A percentile compares a stretch with the other conserved stretches of the same genome.
Evolutionary conservation across 2,113 vertebrate genomes (phyloP).

Genomic region (Oreocharis arfaki): DNA sequence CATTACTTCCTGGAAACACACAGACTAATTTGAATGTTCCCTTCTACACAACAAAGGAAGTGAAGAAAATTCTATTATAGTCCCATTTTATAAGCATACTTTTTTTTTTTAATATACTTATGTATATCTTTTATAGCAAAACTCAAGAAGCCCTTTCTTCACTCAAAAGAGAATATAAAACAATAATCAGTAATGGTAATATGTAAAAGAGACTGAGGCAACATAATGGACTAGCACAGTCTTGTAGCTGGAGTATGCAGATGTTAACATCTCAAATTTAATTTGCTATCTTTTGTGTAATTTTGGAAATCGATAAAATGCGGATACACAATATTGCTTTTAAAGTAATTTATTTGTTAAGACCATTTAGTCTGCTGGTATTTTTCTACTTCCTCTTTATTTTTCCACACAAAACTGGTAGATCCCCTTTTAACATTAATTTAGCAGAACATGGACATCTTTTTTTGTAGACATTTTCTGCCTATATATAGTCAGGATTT

Average conservation of each 20-base stretch:
- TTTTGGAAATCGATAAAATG: neutral
- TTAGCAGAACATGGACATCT: neutral
- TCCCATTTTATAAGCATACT: neutral
- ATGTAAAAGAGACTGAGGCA: neutral
- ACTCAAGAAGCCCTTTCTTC: neutral
- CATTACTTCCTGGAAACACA: neutral
- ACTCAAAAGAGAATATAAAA: neutral
- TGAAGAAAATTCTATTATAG: neutral
- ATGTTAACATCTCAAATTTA: neutral
- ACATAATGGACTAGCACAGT: neutral
- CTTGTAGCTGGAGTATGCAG: neutral
- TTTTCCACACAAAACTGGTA: neutral
- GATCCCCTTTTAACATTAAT: neutral
- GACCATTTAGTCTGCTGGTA: neutral
- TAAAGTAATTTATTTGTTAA: neutral
- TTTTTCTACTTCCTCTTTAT: neutral
- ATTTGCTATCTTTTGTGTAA: neutral
- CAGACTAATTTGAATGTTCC: neutral
- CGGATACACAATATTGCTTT: neutral
- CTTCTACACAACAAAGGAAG: neutral
- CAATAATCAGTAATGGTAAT: neutral
- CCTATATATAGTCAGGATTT: rapidly evolving
- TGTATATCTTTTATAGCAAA: neutral
- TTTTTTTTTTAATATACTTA: neutral
- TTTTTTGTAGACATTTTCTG: neutral